A percentile compares a stretch with the other conserved stretches of the same genome.
phyloP scores from a whole-genome alignment of 37 sponge, comb jelly and placozoan genomes.

The Tethya wilhelma region DNA sequence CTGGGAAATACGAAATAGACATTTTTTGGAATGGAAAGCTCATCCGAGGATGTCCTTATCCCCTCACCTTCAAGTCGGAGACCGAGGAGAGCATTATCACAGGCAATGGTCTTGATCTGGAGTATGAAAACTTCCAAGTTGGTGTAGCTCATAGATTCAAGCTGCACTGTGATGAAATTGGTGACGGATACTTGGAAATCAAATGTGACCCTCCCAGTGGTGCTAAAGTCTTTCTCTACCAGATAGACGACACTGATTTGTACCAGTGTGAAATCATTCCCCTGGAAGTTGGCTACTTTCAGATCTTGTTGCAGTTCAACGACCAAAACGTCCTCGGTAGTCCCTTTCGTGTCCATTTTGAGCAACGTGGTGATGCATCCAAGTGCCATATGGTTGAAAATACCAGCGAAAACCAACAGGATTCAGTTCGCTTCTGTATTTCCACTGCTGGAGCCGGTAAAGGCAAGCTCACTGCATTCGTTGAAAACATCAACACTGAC shows the following conservation, averaged over 20 bases:
- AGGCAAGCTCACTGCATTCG: slow-evolving; percentile 60
- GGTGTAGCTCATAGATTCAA: slow-evolving; percentile 64
- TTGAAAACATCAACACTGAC: slow-evolving; percentile 33
- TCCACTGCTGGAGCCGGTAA: slow-evolving; percentile 74
- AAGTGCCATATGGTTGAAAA: slow-evolving; percentile 70
- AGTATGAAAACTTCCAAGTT: slow-evolving; percentile 34
- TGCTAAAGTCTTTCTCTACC: slow-evolving; percentile 25
- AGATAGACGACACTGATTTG: neutral
- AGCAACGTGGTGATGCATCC: slow-evolving; percentile 65
- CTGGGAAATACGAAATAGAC: slow-evolving; percentile 62
- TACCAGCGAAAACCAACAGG: slow-evolving; percentile 26
- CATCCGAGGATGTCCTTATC: slow-evolving; percentile 73
- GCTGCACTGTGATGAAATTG: slow-evolving; percentile 50
- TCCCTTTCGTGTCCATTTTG: slow-evolving; percentile 72
- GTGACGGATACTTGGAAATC: slow-evolving; percentile 28
- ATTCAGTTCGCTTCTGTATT: slow-evolving; percentile 50
- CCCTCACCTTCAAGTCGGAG: slow-evolving; percentile 31
- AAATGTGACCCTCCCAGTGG: slow-evolving; percentile 23
- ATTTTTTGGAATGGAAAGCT: slow-evolving; percentile 64
- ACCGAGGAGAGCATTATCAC: slow-evolving; percentile 6
- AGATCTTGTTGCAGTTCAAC: slow-evolving; percentile 56
- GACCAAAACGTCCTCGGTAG: slow-evolving; percentile 81
- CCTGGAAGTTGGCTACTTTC: slow-evolving; percentile 50
- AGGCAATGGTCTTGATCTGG: slow-evolving; percentile 53
- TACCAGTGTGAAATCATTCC: slow-evolving; percentile 39